These are phyloP conservation scores for Acanthiza pusilla DNA, from an alignment of 2,797 vertebrate species.

Conservation along the genomic window DNA sequence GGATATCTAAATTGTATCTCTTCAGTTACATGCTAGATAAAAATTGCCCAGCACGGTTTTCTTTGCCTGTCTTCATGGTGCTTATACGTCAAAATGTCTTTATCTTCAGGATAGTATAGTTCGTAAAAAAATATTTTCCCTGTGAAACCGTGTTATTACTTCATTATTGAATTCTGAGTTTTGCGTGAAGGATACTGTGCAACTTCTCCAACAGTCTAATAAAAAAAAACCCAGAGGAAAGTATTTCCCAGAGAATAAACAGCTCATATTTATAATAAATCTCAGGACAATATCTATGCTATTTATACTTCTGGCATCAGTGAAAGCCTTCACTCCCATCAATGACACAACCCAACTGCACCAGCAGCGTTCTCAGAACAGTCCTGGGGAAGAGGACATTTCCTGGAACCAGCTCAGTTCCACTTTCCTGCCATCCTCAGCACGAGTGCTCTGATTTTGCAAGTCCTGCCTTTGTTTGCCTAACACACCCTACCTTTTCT, in stretches of 20 bases:
- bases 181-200: neutral
- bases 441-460: neutral
- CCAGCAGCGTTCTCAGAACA: neutral
- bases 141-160: neutral
- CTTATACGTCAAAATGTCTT: neutral
- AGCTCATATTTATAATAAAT: neutral
- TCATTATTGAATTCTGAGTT: neutral
- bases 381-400: neutral
- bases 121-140: neutral
- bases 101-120: neutral
- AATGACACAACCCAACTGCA: neutral
- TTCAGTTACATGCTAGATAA: conserved; percentile 10
- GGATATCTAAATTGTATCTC: conserved; percentile 46
- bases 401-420: neutral
- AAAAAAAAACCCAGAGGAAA: neutral
- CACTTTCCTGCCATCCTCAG: neutral
- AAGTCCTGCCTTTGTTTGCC: neutral
- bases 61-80: neutral
- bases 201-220: neutral
- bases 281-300: neutral
- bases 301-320: neutral
- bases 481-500: neutral
- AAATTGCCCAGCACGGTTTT: neutral
- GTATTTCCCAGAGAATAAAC: neutral
- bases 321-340: neutral